A percentile compares a stretch with the other conserved stretches of the same genome.
Conservation (phyloP, 2,888 invertebrate species). For the Drosophila austrosaltans region DNA sequence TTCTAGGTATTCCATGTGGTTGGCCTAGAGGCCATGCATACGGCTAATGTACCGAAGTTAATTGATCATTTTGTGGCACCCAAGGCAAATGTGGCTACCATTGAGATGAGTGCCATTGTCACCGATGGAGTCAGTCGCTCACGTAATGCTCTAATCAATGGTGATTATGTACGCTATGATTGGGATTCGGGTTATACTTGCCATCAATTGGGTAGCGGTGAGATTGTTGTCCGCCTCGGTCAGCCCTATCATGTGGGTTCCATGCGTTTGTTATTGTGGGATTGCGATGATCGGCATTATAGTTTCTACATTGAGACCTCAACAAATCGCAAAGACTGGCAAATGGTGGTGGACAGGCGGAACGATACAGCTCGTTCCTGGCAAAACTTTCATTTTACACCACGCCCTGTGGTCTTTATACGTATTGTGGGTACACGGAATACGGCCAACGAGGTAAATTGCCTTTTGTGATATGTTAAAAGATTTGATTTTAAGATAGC, state of each 20-base stretch:
- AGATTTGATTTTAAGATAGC: neutral
- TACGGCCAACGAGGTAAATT: slow-evolving; percentile 95
- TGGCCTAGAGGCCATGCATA: slow-evolving; percentile 94
- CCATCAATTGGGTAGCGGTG: slow-evolving; percentile 97
- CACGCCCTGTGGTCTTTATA: slow-evolving; percentile 95
- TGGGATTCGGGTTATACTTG: slow-evolving; percentile 99
- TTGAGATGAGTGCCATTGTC: slow-evolving; percentile 94
- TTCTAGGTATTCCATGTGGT: slow-evolving; percentile 93
- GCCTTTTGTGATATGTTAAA: neutral
- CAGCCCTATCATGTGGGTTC: slow-evolving; percentile 97
- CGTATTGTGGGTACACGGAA: slow-evolving; percentile 98
- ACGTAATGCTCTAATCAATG: slow-evolving; percentile 97
- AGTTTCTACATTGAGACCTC: slow-evolving; percentile 98
- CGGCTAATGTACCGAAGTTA: slow-evolving; percentile 89
- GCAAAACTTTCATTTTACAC: slow-evolving; percentile 94
- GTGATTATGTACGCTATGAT: slow-evolving; percentile 97
- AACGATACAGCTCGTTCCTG: slow-evolving; percentile 95
- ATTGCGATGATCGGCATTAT: slow-evolving; percentile 97
- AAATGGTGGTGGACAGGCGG: slow-evolving; percentile 93
- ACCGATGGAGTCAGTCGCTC: slow-evolving; percentile 97
- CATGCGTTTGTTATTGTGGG: slow-evolving; percentile 97
- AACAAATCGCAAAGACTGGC: slow-evolving; percentile 96
- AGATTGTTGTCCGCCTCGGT: slow-evolving; percentile 96
- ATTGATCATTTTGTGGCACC: slow-evolving; percentile 92
- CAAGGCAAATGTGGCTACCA: slow-evolving; percentile 95